Evolutionary conservation across 2,888 invertebrate genomes (phyloP).

Genomic region (Ophion costatus): DNA sequence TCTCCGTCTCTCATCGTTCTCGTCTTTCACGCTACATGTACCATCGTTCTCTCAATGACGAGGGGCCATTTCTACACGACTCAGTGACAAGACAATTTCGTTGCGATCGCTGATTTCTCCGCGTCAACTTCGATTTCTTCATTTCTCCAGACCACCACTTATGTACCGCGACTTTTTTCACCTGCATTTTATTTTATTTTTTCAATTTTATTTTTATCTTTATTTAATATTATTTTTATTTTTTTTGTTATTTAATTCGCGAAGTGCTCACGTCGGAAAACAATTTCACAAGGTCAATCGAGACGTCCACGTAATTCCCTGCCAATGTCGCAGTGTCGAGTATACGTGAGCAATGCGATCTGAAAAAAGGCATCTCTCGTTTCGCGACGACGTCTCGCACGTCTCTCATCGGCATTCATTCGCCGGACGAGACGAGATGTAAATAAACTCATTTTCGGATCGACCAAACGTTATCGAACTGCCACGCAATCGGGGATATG

Average conservation of each 20-base stretch:
- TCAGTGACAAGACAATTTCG: conserved; percentile 55
- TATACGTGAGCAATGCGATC: conserved; percentile 5
- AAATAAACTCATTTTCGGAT: too few relatives aligned
- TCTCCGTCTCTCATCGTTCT: conserved; percentile 22
- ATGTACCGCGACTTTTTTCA: conserved; percentile 19
- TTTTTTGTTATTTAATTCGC: background rate
- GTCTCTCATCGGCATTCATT: background rate
- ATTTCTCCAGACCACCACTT: conserved; percentile 39
- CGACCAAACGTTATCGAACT: too few relatives aligned
- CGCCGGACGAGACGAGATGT: too few relatives aligned
- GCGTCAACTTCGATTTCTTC: conserved; percentile 57
- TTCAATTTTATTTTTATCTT: background rate
- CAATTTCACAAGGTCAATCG: conserved; percentile 45
- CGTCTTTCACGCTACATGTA: conserved; percentile 41
- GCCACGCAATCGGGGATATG: too few relatives aligned
- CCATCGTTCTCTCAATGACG: conserved; percentile 55
- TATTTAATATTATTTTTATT: background rate
- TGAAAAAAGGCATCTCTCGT: background rate
- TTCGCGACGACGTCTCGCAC: background rate
- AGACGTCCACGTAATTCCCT: background rate
- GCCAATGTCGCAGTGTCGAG: background rate
- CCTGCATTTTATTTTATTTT: background rate
- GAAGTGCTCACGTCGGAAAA: conserved; percentile 42
- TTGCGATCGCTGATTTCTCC: conserved; percentile 32
- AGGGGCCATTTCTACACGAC: conserved; percentile 45